phyloP scores from a whole-genome alignment of 1,140 invertebrate species.

The Acromyrmex echinatior region DNA sequence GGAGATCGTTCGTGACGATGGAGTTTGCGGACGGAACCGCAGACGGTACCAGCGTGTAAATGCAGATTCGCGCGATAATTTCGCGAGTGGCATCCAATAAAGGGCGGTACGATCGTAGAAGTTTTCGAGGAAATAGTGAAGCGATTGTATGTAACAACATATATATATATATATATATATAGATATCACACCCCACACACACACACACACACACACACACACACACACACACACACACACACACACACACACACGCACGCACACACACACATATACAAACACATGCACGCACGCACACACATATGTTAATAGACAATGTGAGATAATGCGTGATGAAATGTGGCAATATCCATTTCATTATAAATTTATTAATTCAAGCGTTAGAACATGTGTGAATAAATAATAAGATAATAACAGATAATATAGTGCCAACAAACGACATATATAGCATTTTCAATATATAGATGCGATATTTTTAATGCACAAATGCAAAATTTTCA shows the following conservation, averaged over 20 bases:
- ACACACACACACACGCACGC: not conserved
- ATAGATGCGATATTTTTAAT: not conserved
- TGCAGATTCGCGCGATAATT: conserved; percentile 54
- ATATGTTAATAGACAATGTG: not conserved
- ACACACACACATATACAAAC: no score
- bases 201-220: no score
- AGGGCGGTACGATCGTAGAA: conserved; percentile 16
- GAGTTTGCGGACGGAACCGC: conserved; percentile 70
- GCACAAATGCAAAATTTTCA: not conserved
- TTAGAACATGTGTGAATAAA: not conserved
- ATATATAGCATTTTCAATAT: not conserved
- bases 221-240: not conserved
- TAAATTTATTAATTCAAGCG: not conserved
- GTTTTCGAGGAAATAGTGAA: conserved; percentile 50
- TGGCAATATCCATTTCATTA: not conserved
- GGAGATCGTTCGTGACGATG: conserved; percentile 64
- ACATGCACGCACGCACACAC: not conserved
- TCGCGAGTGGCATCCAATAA: conserved; percentile 46
- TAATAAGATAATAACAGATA: not conserved
- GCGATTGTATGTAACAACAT: conserved; percentile 36
- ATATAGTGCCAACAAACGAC: not conserved
- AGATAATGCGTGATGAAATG: conserved; percentile 22
- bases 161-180: no score
- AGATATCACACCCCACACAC: no score
- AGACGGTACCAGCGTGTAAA: conserved; percentile 50